Evolutionary conservation across 2,113 vertebrate species (phyloP).

Genomic region (Laterallus jamaicensis): DNA sequence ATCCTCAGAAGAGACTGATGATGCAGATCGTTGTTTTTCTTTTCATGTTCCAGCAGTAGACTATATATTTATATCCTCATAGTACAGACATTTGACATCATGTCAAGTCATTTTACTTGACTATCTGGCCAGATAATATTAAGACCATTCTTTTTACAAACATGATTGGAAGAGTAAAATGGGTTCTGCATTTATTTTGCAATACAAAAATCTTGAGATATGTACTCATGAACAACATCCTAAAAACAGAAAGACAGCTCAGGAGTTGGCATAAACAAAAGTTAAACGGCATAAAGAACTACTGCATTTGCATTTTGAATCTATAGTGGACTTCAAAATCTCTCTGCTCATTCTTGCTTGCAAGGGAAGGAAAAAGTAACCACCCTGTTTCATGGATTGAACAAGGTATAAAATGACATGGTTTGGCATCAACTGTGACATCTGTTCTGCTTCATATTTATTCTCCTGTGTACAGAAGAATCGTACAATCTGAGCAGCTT

Average conservation of each 20-base stretch:
- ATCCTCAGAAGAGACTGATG: neutral
- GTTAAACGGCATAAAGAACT: neutral
- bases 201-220: neutral
- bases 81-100: neutral
- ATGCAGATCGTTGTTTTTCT: neutral
- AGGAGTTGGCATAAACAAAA: neutral
- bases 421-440: neutral
- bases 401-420: neutral
- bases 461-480: neutral
- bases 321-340: neutral
- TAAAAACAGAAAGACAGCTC: neutral
- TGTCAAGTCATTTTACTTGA: neutral
- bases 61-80: neutral
- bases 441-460: neutral
- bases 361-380: neutral
- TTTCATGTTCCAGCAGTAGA: neutral
- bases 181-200: neutral
- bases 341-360: neutral
- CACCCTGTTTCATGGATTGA: neutral
- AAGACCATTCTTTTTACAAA: neutral
- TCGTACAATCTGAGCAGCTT: neutral
- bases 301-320: neutral
- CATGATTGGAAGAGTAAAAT: neutral
- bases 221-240: neutral
- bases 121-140: neutral